Base-by-base conservation (phyloP, 2,888 invertebrate genomes). In the Ichneumon xanthorius region DNA sequence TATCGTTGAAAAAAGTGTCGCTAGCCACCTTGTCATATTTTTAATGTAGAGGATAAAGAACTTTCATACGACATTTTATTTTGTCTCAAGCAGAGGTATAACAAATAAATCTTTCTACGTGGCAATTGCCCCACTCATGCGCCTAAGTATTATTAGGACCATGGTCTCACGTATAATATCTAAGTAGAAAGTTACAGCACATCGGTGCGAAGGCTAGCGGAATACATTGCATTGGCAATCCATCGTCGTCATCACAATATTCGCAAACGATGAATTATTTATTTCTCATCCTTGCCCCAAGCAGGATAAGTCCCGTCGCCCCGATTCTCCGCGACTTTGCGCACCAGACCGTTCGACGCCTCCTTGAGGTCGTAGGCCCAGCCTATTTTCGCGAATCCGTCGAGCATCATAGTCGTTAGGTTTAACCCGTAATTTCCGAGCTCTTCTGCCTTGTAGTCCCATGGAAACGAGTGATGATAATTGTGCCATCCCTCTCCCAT, bases 291-390 rank as follows among this genome's bases (percentile, higher is more conserved):
- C 48, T 78, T 82, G 58, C 76, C 68, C 50, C 37, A 37, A 4
- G 30, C 65, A 5, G 45, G 48, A 84, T 91, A 91, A 14, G 90
- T 90, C 2, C 95, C 95, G 86, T 95, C 95, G 6, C 96, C 96
- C 45, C 95, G 95, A 68, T 95, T 95, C 40, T 93, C 93, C 0
- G 95, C 94, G 14, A 96, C 95, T 26, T 94, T 92, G 78, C 92
- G 90, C 1, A 96, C 93, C 2, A 96, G 92, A 0, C 95, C 94
- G 11, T 95, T 94, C 0, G 96, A 95, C 0, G 97, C 96, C 78
- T 95, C 92, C 91, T 97, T 96, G 89, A 97, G 93, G 92, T 98
- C 97, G 92, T 97, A 97, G 0, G 97, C 98, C 96, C 96, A 97
- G 22, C 97, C 95, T 65, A 97, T 94, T 90, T 94, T 95, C 0